Evolutionary conservation across 2,888 invertebrate species (phyloP), one percentile per base, ranked within the genome.

Genomic region (Mesochorus sp.): DNA sequence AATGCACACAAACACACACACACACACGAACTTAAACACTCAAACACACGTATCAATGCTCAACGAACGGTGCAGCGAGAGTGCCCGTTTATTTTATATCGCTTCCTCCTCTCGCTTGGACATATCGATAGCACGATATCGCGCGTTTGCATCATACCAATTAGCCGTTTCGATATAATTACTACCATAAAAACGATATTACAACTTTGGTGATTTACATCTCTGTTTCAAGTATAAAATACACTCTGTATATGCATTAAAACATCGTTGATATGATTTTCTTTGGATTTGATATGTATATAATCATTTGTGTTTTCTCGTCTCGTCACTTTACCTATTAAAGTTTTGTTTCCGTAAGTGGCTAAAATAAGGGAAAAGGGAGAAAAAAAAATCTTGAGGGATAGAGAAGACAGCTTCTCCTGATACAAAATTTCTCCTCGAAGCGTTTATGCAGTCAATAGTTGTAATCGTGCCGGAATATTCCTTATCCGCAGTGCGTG

Each of bases 31-130:
- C n/a, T n/a, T n/a, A n/a, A n/a, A n/a, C n/a, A n/a, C n/a, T n/a
- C n/a, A n/a, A n/a, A n/a, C n/a, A n/a, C n/a, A 62, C 61, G 51
- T 71, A 71, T 71, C 47, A 51, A 39, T 39, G 26, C 19, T 49
- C 31, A 39, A 31, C 53, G 19, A 10, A 31, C 21, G 31, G 31
- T 14, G 21, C 28, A 47, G 31, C 6, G 19, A 47, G 19, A 19
- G 21, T 47, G 47, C 19, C 42, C 42, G 12, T 47, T 47, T 21
- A 47, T 21, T 37, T 8, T 57, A 44, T 21, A 34, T 61, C 12
- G 39, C 70, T 62, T 51, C 53, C 61, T 39, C 14, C 39, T 61
- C 6, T 24, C 2, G 21, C 37, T n/a, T 47, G 24, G 26, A 57
- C 31, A 8, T 24, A 70, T 10, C 34, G 37, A 26, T 47, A 34